Base-by-base conservation (phyloP, 2,888 invertebrate species). In the Corbicula japonica region DNA sequence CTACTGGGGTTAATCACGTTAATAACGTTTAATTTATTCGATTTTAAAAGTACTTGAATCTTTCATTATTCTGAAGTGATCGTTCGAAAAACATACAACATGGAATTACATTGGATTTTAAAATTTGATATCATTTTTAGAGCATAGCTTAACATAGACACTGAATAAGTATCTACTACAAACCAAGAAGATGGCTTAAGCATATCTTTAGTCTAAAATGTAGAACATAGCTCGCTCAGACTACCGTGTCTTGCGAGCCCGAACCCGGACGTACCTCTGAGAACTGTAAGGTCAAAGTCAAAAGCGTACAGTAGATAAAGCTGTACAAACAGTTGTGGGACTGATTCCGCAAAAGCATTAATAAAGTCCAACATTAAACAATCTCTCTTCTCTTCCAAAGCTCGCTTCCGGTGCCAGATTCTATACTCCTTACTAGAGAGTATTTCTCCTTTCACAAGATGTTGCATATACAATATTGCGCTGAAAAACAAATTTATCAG, bases 331-430 rank as follows among this genome's bases (percentile, higher is more conserved):
- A 79, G 60, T 26, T 79, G 79, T 15, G 71, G 79, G 6, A 69
- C 73, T 6, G 79, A 74, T 30, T 79, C 79, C 21, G 73, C 58
- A 46, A 79, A 79, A 21, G 74, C 74, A 34, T 66, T 79, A 10
- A 79, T 79, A 18, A 79, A 70, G 28, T 79, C 79, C 10, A 79
- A 32, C 71, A 71, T 74, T 28, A 30, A 71, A 44, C 70, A 79
- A 38, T 79, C 79, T n/a, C 79, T 54, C n/a, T 66, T 63, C 61
- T 79, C 79, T 18, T 74, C 74, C 35, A 70, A 30, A 15, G 70
- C 74, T 2, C 70, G 32, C 3, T 50, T 30, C 35, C 66, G 65
- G 44, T 78, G 70, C 38, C 48, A 54, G 1, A 18, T 38, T 41
- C 56, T 26, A 23, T 34, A 41, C n/a, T 54, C n/a, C n/a, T n/a